phyloP scores from a whole-genome alignment of 2,113 vertebrate genomes.

The Geothlypis trichas region DNA sequence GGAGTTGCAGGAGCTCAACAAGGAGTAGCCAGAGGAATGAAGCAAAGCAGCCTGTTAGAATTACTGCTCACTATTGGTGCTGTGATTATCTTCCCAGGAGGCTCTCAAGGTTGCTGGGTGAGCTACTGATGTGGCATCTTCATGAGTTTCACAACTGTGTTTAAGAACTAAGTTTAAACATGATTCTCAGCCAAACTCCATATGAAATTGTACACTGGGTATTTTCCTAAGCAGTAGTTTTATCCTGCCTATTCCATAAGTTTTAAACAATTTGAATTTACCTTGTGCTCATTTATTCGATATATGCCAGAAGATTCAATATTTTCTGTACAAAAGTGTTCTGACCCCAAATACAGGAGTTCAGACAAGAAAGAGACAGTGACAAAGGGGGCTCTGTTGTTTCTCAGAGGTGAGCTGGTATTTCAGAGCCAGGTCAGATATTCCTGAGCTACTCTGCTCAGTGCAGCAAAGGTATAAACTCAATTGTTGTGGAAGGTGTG shows the following conservation, averaged over 20 bases:
- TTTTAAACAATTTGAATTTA: background rate
- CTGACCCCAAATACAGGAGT: background rate
- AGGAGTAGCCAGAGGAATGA: background rate
- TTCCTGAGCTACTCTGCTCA: background rate
- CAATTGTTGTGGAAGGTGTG: background rate
- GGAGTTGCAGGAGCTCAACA: background rate
- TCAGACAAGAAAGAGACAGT: background rate
- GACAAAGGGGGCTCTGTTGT: background rate
- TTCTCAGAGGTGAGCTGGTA: background rate
- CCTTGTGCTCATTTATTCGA: background rate
- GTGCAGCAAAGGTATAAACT: background rate
- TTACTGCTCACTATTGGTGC: background rate
- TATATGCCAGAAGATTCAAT: background rate
- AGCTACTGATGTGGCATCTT: background rate
- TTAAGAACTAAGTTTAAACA: constrained; percentile 29
- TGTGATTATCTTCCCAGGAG: constrained; percentile 14
- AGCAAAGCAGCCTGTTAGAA: background rate
- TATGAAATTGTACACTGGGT: background rate
- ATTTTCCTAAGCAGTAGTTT: constrained; percentile 1
- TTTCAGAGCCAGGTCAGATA: background rate
- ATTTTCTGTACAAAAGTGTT: background rate
- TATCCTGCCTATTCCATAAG: background rate
- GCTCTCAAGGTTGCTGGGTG: background rate
- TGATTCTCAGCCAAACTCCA: background rate
- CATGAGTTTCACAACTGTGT: constrained; percentile 11